phyloP scores from a whole-genome alignment of 2,113 vertebrate species.

The Periophthalmus modestus region DNA sequence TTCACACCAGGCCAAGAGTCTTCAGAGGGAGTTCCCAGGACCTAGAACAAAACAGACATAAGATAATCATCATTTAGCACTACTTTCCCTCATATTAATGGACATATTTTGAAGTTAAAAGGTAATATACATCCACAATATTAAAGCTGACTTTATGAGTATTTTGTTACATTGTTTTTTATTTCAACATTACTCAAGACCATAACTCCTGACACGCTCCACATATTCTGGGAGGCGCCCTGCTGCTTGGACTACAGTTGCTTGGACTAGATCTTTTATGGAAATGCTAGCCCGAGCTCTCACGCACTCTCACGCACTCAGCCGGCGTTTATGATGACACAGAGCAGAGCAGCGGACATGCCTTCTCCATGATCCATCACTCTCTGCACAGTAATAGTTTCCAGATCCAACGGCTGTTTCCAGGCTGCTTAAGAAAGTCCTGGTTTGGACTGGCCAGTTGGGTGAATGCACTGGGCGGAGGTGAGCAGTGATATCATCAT shows the following conservation, averaged over 20 bases:
- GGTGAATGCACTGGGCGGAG: not conserved
- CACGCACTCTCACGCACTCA: slow-evolving; percentile 37
- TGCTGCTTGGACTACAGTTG: slow-evolving; percentile 11
- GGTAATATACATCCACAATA: not conserved
- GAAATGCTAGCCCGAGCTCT: slow-evolving; percentile 12
- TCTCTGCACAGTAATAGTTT: slow-evolving; percentile 46
- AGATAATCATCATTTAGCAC: not conserved
- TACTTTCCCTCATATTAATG: not conserved
- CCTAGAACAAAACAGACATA: slow-evolving; percentile 66
- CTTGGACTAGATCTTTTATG: slow-evolving; percentile 24
- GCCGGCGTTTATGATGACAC: slow-evolving; percentile 44
- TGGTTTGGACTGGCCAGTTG: not conserved
- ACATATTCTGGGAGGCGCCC: not conserved
- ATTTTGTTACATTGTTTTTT: not conserved
- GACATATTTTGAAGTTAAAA: not conserved
- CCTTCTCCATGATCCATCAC: slow-evolving; percentile 55
- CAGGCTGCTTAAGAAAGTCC: not conserved
- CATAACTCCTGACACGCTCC: not conserved
- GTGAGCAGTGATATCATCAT: not conserved
- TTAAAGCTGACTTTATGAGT: not conserved
- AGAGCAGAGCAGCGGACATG: slow-evolving; percentile 58
- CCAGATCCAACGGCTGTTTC: slow-evolving; percentile 42
- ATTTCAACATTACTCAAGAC: not conserved
- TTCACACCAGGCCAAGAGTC: slow-evolving; percentile 93
- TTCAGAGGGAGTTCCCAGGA: slow-evolving; percentile 92